Base-by-base conservation (phyloP, 1,140 invertebrate genomes). In the Pentalonia nigronervosa region DNA sequence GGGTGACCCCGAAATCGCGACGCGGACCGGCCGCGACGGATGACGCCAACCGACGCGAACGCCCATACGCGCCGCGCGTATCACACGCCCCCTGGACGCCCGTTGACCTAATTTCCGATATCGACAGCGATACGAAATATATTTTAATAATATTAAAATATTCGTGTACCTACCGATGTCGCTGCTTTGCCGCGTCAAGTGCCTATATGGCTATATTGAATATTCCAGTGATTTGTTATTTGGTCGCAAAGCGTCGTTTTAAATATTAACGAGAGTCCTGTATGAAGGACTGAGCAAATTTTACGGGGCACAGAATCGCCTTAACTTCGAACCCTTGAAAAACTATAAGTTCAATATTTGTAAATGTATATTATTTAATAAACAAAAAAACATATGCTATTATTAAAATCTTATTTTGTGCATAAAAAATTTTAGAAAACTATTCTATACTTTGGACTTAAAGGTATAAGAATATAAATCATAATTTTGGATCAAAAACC, bases 41-140 rank as follows among this genome's bases (percentile, higher is more conserved):
- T 88, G 86, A 88, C 47, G 47, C 47, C 30, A 88, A 87, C 30
- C 11, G 86, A 48, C 45, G 45, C 45, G 45, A 48, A 88, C 47
- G 86, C 47, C 86, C 86, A 20, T 47, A 88, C 45, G 84, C 41
- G 9, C 23, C 36, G 83, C 47, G 47, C 48, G 86, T 45, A 41
- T 86, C 84, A 47, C 84, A 48, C 47, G 25, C 86, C 86, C 86
- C 47, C n/a, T n/a, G 47, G 86, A 47, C 11, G 47, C 47, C 86
- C 30, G 48, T 88, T 88, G 86, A 88, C 86, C 86, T 34, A 50
- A 88, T 88, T 88, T 48, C n/a, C 25, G 86, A 67, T 67, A 67
- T 34, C 30, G n/a, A 87, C 86, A 9, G 14, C 20, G 7, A 88
- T 50, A 87, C n/a, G 25, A 36, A 3, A 83, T 41, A 36, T 83